phyloP scores from a whole-genome alignment of 1,140 invertebrate species.

The Tetramorium simillimum region DNA sequence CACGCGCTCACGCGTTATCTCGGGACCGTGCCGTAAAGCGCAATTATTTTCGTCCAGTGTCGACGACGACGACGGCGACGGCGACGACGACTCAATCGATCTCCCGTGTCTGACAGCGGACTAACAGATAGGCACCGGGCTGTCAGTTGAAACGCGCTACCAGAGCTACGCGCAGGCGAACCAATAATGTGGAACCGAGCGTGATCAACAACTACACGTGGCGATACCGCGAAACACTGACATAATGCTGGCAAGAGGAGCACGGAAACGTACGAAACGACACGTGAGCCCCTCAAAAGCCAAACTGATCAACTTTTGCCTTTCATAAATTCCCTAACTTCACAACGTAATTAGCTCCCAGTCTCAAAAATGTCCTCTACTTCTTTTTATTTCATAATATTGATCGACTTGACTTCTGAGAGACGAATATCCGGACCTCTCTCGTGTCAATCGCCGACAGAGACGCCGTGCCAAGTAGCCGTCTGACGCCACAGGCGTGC shows the following conservation, averaged over 20 bases:
- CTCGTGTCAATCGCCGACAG: not conserved
- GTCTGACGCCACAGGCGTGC: not conserved
- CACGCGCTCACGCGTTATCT: constrained; percentile 11
- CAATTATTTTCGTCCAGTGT: constrained; percentile 51
- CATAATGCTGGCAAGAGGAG: not conserved
- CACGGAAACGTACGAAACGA: not conserved
- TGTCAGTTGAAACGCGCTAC: constrained; percentile 56
- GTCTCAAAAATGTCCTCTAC: not conserved
- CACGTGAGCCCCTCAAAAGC: not conserved
- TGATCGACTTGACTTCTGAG: not conserved
- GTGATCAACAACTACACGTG: not conserved
- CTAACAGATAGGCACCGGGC: constrained; percentile 34
- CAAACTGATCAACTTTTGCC: not conserved
- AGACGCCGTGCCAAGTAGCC: not conserved
- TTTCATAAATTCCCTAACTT: not conserved
- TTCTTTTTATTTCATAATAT: not conserved
- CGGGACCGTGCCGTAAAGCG: not conserved
- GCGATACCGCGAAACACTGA: not conserved
- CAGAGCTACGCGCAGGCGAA: constrained; percentile 26
- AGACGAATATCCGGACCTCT: not conserved
- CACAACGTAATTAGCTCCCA: not conserved
- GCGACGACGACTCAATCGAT: constrained; percentile 44
- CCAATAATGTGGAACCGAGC: constrained; percentile 19
- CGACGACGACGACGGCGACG: not conserved
- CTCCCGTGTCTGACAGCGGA: constrained; percentile 44